Evolutionary conservation across 2,888 invertebrate species (phyloP).

Genomic region (Drosophila gaucha): DNA sequence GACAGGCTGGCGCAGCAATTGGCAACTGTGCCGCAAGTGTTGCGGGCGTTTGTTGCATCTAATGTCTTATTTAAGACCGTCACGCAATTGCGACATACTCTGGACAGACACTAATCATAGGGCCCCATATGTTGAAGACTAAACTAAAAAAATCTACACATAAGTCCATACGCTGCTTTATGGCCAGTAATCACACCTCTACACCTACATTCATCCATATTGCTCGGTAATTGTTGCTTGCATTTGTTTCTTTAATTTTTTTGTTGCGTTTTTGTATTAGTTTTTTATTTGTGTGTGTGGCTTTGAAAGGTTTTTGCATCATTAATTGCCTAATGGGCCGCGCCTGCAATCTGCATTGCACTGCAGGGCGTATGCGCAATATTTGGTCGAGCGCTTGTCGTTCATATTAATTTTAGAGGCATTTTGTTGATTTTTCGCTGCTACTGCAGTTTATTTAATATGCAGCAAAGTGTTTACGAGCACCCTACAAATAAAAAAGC

Average conservation of each 20-base stretch:
- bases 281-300: slow-evolving; percentile 2
- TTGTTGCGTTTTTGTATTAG: not conserved
- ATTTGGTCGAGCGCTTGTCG: slow-evolving; percentile 23
- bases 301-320: slow-evolving; percentile 55
- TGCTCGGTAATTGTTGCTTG: slow-evolving; percentile 33
- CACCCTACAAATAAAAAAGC: slow-evolving; percentile 39
- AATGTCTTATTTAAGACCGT: slow-evolving; percentile 60
- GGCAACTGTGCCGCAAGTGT: slow-evolving; percentile 12
- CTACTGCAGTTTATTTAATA: slow-evolving; percentile 29
- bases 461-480: slow-evolving; percentile 32
- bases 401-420: slow-evolving; percentile 13
- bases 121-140: slow-evolving; percentile 38
- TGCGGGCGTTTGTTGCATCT: slow-evolving; percentile 36
- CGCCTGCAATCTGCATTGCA: slow-evolving; percentile 53
- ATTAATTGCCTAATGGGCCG: slow-evolving; percentile 78
- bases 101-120: slow-evolving; percentile 65
- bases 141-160: not conserved
- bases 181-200: slow-evolving; percentile 43
- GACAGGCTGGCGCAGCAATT: slow-evolving; percentile 23
- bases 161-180: not conserved
- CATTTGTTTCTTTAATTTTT: slow-evolving; percentile 6
- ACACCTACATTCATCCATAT: slow-evolving; percentile 30
- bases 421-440: slow-evolving; percentile 25
- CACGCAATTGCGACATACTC: slow-evolving; percentile 43
- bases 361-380: slow-evolving; percentile 63